Evolutionary conservation across 30 jellyfish, hydroid and myxozoan species (phyloP), one percentile per base, ranked within the genome.

Genomic region (Rhopilema esculentum): DNA sequence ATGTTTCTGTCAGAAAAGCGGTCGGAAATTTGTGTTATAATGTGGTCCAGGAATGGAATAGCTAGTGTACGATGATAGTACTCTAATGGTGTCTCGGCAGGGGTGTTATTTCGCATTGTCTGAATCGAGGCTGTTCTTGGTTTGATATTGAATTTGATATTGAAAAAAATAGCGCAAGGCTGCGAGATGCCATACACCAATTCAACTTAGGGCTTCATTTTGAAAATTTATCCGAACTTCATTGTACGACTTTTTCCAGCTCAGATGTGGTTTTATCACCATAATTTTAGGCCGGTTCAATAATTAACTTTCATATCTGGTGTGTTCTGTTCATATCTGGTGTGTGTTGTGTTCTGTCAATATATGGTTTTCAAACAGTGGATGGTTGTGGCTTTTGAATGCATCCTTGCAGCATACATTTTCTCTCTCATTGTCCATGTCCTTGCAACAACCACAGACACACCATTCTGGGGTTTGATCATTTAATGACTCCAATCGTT

Each of bases 41-140:
- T n/a, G n/a, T n/a, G n/a, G n/a, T n/a, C n/a, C n/a, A n/a, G n/a
- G n/a, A n/a, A n/a, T n/a, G n/a, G n/a, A n/a, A n/a, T n/a, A n/a
- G n/a, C n/a, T n/a, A n/a, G n/a, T n/a, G n/a, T n/a, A n/a, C n/a
- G n/a, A n/a, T 40, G 6, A 12, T 40, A 40, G 57, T 40, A 40
- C 53, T 84, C 72, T 19, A 57, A 40, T 4, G 70, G 22, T 16
- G 87, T 1, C 8, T 53, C 73, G 26, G 84, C 16, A 7, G 90
- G 86, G 26, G 85, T 0, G 49, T 87, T 75, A 17, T 30, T 33
- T 12, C 90, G 74, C 1, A 75, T 32, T 27, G 26, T 23, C 51
- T 87, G 95, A n/a, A 20, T 67, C 17, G 22, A 8, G 25, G 67
- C 85, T 7, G 90, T 87, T 27, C 95, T 66, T 62, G 95, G 95